Conservation (phyloP, 2,113 vertebrate species). For the Corythornis madagascariensis region DNA sequence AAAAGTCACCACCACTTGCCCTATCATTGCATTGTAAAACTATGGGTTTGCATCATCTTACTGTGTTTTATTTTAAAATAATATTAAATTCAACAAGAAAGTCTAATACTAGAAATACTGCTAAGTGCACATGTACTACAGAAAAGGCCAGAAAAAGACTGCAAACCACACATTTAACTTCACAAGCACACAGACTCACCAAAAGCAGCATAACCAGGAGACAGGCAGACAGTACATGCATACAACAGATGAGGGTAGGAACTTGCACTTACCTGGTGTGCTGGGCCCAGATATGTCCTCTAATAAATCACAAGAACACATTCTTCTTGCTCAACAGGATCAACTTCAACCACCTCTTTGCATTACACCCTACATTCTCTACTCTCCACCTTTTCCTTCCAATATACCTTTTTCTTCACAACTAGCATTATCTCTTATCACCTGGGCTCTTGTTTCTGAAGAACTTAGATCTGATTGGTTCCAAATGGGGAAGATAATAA, state of each 20-base stretch:
- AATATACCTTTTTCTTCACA: fast-evolving
- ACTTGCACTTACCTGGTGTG: fast-evolving
- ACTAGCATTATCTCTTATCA: too few species aligned
- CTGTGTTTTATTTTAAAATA: neutral
- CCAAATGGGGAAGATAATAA: neutral
- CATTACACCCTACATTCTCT: fast-evolving
- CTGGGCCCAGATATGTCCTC: fast-evolving
- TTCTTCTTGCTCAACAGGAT: neutral
- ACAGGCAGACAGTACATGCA: too few species aligned
- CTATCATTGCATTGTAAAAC: neutral
- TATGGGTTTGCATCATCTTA: neutral
- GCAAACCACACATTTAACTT: neutral
- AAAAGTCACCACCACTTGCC: neutral
- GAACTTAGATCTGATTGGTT: neutral
- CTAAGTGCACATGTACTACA: neutral
- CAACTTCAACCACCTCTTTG: fast-evolving
- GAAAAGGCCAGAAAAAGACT: neutral
- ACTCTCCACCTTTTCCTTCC: fast-evolving
- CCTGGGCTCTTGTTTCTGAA: neutral
- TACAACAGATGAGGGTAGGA: fast-evolving
- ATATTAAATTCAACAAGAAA: neutral
- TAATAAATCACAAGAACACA: neutral
- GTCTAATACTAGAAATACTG: neutral
- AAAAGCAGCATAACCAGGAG: neutral
- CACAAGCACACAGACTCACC: neutral